Conservation (phyloP, 2,888 invertebrate genomes). For the Pterostichus madidus region DNA sequence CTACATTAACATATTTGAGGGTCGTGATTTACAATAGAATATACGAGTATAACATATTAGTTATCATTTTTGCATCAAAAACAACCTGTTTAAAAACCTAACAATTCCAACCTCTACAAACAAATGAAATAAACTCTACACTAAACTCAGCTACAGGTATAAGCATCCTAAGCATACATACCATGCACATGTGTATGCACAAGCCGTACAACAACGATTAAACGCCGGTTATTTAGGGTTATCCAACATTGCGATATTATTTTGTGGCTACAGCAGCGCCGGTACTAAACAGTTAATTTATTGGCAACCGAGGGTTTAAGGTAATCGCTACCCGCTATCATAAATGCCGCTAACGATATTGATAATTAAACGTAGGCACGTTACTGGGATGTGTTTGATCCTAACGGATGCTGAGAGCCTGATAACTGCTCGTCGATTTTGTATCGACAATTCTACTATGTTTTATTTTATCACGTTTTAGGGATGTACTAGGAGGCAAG, state of each 20-base stretch:
- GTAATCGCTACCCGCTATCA: slow-evolving; percentile 49
- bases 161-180: slow-evolving; percentile 28
- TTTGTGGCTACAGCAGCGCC: slow-evolving; percentile 32
- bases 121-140: too few relatives aligned
- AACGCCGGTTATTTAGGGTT: slow-evolving; percentile 51
- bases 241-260: slow-evolving; percentile 57
- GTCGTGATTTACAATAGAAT: too few relatives aligned
- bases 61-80: too few relatives aligned
- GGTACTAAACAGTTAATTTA: slow-evolving; percentile 60
- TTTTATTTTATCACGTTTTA: too few relatives aligned
- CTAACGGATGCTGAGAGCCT: not conserved
- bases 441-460: too few relatives aligned
- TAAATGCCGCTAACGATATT: slow-evolving; percentile 59
- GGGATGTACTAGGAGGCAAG: too few relatives aligned
- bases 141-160: not conserved
- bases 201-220: slow-evolving; percentile 9
- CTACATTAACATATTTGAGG: too few relatives aligned
- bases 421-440: not conserved
- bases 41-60: too few relatives aligned
- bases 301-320: slow-evolving; percentile 55
- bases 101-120: too few relatives aligned
- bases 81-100: too few relatives aligned
- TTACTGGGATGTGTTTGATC: not conserved
- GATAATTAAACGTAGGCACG: slow-evolving; percentile 48
- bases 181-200: not conserved